These are phyloP conservation scores for Calephelis virginiensis DNA, from an alignment of 1,140 invertebrate species.

Conservation along the genomic window DNA sequence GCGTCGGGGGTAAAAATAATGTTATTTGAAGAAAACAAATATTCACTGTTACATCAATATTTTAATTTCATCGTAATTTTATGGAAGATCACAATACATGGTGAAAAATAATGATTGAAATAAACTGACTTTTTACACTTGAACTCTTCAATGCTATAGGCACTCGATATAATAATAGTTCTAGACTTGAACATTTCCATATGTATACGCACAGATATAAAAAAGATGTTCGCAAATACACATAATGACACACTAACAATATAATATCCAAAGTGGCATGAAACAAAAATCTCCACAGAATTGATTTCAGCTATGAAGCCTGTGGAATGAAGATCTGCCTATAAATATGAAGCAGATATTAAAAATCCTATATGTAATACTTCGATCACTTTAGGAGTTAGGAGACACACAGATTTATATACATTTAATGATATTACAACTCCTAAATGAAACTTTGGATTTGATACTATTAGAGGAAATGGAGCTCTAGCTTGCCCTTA, in stretches of 20 bases:
- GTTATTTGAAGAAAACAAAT: slow-evolving; percentile 46
- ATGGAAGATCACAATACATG: slow-evolving; percentile 77
- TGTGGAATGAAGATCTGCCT: slow-evolving; percentile 63
- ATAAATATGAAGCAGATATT: slow-evolving; percentile 56
- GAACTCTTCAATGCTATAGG: slow-evolving; percentile 74
- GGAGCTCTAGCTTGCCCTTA: background rate
- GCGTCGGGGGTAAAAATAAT: too few species aligned
- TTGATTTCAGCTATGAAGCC: slow-evolving; percentile 59
- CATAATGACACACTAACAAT: slow-evolving; percentile 61
- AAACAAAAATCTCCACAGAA: slow-evolving; percentile 60
- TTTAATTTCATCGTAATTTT: slow-evolving; percentile 78
- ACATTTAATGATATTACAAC: slow-evolving; percentile 40
- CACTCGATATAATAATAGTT: slow-evolving; percentile 76
- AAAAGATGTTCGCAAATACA: slow-evolving; percentile 66
- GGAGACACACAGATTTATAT: slow-evolving; percentile 59
- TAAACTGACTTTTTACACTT: slow-evolving; percentile 76
- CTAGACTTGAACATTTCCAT: slow-evolving; percentile 74
- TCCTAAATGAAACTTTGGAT: slow-evolving; percentile 2
- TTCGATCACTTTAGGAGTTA: slow-evolving; percentile 37
- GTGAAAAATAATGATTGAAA: slow-evolving; percentile 76
- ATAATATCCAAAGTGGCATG: slow-evolving; percentile 66
- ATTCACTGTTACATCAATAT: slow-evolving; percentile 75
- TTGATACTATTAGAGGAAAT: background rate
- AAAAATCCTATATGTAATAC: slow-evolving; percentile 54
- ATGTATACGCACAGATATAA: slow-evolving; percentile 68